A percentile compares a stretch with the other conserved stretches of the same genome.
phyloP scores from a whole-genome alignment of 2,888 invertebrate genomes.

The Dryobotodes eremita region DNA sequence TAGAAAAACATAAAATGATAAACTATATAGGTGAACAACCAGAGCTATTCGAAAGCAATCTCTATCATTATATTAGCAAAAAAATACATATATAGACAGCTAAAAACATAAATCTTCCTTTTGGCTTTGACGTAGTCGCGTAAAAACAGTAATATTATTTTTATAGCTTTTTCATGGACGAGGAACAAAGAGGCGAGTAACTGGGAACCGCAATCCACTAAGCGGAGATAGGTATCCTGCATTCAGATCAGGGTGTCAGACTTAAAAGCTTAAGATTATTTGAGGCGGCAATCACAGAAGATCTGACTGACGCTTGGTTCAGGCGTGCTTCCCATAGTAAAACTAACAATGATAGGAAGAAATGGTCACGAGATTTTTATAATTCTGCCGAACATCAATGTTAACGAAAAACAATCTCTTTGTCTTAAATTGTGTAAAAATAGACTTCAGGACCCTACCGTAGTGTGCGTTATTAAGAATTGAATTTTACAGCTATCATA shows the following conservation, averaged over 20 bases:
- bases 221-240: background rate
- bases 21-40: background rate
- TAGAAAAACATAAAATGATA: background rate
- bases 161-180: background rate
- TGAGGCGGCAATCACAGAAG: background rate
- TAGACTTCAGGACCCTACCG: too few species aligned
- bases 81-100: background rate
- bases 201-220: background rate
- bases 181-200: background rate
- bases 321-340: background rate
- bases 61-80: background rate
- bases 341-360: background rate
- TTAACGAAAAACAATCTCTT: background rate
- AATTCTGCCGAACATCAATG: background rate
- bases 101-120: too few species aligned
- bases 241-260: slow-evolving; percentile 14
- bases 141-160: background rate
- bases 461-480: background rate
- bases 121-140: too few species aligned
- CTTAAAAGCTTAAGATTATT: background rate
- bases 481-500: background rate
- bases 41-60: background rate
- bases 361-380: background rate
- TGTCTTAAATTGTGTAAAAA: background rate
- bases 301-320: background rate